Evolutionary conservation across 2,797 vertebrate genomes (phyloP), one percentile per base, ranked within the genome.

Genomic region (Podarcis lilfordi): DNA sequence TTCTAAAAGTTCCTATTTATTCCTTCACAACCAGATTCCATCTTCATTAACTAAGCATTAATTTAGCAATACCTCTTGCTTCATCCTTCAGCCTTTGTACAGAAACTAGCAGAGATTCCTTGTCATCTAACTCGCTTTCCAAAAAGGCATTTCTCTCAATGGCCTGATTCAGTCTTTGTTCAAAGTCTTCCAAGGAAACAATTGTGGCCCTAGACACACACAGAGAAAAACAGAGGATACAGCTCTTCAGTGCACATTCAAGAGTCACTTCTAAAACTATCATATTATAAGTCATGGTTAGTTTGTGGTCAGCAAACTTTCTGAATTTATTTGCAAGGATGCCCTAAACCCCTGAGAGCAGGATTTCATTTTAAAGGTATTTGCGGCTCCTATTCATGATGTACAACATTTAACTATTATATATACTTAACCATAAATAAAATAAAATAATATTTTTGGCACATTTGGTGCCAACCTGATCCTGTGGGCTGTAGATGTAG

Each of bases 81-180:
- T 99, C 99, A 85, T 99, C 99, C 96, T 99, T 99, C 95, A 99
- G 96, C 88, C 99, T 97, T 96, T 99, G 99, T 43, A 99, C 99
- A 23, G 99, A 99, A 7, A 98, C 98, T 68, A 99, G 96, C 82
- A 99, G 95, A 0, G 98, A 99, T 93, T 99, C 99, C 92, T 99
- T 99, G 96, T 99, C 99, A 87, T 99, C 99, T 94, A 99, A 97
- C 89, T 99, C 99, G 43, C 98, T 99, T 96, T 99, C 99, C 94
- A 99, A 97, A 96, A 99, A 99, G 1, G 99, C 99, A 83, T 99
- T 99, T 94, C 99, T 97, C 96, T 99, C 99, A 80, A 99, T 99
- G 86, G 99, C 98, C 95, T 99, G 98, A 97, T 99, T 99, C 91
- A 99, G 96, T 91, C 99, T 98, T 92, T 98, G 98, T 95, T 99